phyloP scores from a whole-genome alignment of 2,797 vertebrate genomes.

The Argentina silus region DNA sequence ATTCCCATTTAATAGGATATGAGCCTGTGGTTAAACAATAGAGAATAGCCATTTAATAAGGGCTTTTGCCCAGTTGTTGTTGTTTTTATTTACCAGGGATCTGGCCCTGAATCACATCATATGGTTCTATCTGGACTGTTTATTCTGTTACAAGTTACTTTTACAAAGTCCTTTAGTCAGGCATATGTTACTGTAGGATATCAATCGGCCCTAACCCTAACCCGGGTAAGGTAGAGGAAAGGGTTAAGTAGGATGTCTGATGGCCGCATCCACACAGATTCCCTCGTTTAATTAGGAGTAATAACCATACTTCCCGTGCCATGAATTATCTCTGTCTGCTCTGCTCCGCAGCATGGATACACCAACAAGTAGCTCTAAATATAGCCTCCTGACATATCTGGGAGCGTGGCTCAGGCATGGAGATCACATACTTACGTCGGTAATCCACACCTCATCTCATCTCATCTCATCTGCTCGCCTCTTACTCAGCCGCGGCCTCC shows the following conservation, averaged over 20 bases:
- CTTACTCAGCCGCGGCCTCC: neutral
- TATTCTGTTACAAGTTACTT: neutral
- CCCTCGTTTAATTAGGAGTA: constrained; percentile 28
- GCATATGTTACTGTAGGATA: neutral
- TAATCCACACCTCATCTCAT: constrained; percentile 55
- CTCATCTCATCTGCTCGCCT: constrained; percentile 20
- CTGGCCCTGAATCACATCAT: neutral
- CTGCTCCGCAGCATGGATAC: constrained; percentile 71
- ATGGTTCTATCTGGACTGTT: neutral
- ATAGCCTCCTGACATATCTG: constrained; percentile 70
- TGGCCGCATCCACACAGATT: neutral
- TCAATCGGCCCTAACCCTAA: no score
- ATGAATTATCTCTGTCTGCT: constrained; percentile 69
- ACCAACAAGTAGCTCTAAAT: constrained; percentile 71
- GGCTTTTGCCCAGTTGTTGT: no score
- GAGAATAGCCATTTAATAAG: neutral
- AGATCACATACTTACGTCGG: constrained; percentile 63
- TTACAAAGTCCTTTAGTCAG: neutral
- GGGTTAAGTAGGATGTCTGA: no score
- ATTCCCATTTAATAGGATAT: constrained; percentile 18
- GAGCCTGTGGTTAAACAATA: constrained; percentile 1
- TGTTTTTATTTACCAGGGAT: neutral
- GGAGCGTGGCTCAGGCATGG: constrained; percentile 54
- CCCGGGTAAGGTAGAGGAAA: no score
- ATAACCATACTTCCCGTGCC: constrained; percentile 44